Evolutionary conservation across 2,113 vertebrate genomes (phyloP).

Genomic region (Peromyscus californicus): DNA sequence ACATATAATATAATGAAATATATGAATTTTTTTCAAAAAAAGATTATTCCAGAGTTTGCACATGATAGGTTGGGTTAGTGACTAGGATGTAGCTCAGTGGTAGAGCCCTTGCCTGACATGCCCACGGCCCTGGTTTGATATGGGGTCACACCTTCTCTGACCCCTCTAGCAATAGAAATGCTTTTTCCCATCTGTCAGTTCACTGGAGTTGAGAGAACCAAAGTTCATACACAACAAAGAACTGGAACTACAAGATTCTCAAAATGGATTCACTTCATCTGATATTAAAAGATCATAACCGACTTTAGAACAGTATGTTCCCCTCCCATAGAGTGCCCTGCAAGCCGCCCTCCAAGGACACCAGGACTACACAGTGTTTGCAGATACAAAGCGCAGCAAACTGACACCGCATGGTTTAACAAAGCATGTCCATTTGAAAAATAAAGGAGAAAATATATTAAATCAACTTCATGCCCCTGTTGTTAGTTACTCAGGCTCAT

Average conservation of each 20-base stretch:
- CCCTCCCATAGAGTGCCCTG: constrained; percentile 45
- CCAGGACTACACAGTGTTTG: constrained; percentile 70
- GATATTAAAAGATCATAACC: constrained; percentile 63
- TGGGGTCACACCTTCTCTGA: constrained; percentile 47
- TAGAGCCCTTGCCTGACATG: background rate
- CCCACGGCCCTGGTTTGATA: background rate
- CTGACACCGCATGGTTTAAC: background rate
- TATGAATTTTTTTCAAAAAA: background rate
- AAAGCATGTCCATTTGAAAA: constrained; percentile 43
- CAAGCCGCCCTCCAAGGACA: constrained; percentile 47
- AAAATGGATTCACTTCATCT: constrained; percentile 59
- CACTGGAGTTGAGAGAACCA: background rate
- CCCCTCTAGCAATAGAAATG: constrained; percentile 38
- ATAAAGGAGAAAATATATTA: constrained; percentile 50
- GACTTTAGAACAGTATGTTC: constrained; percentile 55
- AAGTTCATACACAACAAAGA: constrained; percentile 42
- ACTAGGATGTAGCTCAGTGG: background rate
- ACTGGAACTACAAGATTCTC: constrained; percentile 62
- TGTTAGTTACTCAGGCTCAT: background rate
- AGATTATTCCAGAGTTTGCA: background rate
- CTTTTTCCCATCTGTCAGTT: constrained; percentile 44
- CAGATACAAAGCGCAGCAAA: constrained; percentile 72
- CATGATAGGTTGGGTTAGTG: background rate
- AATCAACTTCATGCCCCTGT: constrained; percentile 8
- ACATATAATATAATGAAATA: background rate